Conservation (phyloP, 2,888 invertebrate species). For the Diogma glabrata region DNA sequence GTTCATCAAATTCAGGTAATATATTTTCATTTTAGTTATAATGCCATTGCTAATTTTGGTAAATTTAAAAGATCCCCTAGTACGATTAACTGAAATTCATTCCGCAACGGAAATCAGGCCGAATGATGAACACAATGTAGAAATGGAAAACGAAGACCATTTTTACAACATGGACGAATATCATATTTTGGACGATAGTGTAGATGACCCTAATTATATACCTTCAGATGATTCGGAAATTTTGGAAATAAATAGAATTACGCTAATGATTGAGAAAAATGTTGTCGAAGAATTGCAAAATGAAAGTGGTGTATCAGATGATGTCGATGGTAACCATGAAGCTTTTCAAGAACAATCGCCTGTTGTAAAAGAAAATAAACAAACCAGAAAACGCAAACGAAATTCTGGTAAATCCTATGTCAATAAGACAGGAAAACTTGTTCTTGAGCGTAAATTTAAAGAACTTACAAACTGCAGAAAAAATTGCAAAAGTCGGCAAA, state of each 20-base stretch:
- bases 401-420: neutral
- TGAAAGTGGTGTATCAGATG: constrained; percentile 3
- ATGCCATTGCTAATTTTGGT: neutral
- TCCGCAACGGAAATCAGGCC: neutral
- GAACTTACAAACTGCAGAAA: neutral
- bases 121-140: neutral
- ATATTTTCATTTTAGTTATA: neutral
- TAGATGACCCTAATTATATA: neutral
- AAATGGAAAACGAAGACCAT: neutral
- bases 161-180: neutral
- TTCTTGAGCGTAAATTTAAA: neutral
- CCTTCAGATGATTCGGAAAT: neutral
- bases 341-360: constrained; percentile 1
- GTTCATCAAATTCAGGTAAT: constrained; percentile 1
- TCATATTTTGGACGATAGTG: neutral
- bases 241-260: neutral
- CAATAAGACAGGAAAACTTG: neutral
- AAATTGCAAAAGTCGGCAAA: neutral
- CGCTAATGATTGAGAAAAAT: neutral
- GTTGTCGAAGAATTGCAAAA: neutral
- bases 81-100: constrained; percentile 2
- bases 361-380: neutral
- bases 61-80: neutral
- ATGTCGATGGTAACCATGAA: constrained; percentile 2
- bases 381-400: neutral